Base-by-base conservation (phyloP, 1,140 invertebrate species). In the Centruroides vittatus region DNA sequence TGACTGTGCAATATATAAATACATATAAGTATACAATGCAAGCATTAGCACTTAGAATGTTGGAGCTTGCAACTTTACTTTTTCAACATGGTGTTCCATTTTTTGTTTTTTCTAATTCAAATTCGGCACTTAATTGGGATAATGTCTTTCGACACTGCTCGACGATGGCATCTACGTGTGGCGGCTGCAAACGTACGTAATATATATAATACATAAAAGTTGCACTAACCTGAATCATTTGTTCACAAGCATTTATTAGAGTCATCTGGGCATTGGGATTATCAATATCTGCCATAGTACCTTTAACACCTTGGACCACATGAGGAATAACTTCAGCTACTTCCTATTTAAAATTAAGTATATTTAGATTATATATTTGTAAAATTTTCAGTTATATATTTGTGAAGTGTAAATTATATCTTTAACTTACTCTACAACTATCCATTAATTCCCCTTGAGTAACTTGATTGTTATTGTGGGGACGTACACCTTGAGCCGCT, bases 171-270 rank as follows among this genome's bases (percentile, higher is more conserved):
- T 23, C 23, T 2, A 23, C 23, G 23, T 23, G 23, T n/a, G n/a
- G n/a, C n/a, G n/a, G n/a, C n/a, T n/a, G n/a, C n/a, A n/a, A 23
- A 23, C 23, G 23, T 23, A 23, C 23, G 23, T 23, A 23, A 23
- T 23, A 23, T 23, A 23, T 23, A 23, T 23, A 23, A 23, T 23
- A 23, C 23, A 23, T 23, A 23, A 23, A 23, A 23, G 23, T 23
- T 23, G 23, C 23, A 23, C 23, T 11, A 50, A 65, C 64, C 47
- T 62, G 64, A 53, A 65, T 52, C 71, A 94, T 91, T 57, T 87
- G 83, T 70, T 95, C 88, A 8, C 88, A 85, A 4, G 88, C 84
- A 65, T 89, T 88, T 65, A 95, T 91, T 0, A 96, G 77, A 67
- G 86, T 84, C 4, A 90, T 73, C 70, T 93, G 87, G 1, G 84